Evolutionary conservation across 2,797 vertebrate genomes (phyloP), one percentile per base, ranked within the genome.

Genomic region (Pangasius sanitwongsei): DNA sequence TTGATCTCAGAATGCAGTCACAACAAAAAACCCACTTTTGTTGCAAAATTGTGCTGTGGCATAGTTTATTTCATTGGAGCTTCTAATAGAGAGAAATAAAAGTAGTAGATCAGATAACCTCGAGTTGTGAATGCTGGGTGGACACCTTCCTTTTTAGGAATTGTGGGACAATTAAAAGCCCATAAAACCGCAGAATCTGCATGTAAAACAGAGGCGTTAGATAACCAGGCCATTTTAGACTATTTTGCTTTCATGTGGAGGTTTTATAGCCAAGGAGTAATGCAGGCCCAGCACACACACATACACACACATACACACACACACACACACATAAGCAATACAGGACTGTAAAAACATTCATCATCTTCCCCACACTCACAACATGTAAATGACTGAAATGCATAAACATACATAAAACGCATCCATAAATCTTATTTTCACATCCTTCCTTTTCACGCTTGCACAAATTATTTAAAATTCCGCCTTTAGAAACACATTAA

Each of bases 261-360:
- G 80, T 90, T 91, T 88, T 69, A 89, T 72, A 87, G 75, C 15
- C 63, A n/a, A 41, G 55, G 67, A 34, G 18, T 65, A 48, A 92
- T 90, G 92, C 90, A 85, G 87, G 86, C 65, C 85, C 78, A 90
- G 91, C 70, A 85, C 48, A 69, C 65, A 89, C 83, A 80, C 83
- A 80, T 53, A 88, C 61, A 84, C 48, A 69, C 57, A 89, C 78
- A 75, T 55, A 91, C 37, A 63, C 34, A 70, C 34, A 70, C 67
- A 86, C 74, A 89, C 50, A 83, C 34, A 53, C 55, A 88, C 75
- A 74, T n/a, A 90, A 11, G 11, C 5, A 59, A 57, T 83, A 67
- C 41, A 53, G 7, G 75, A 81, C 37, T 63, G n/a, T 65, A 83
- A 72, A 77, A 81, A 31, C 69, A 61, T 83, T 83, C 37, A 44